Percentiles rank a stretch among this genome's conserved stretches.
phyloP scores from a whole-genome alignment of 2,888 invertebrate genomes.

The Lochmaea crataegi region DNA sequence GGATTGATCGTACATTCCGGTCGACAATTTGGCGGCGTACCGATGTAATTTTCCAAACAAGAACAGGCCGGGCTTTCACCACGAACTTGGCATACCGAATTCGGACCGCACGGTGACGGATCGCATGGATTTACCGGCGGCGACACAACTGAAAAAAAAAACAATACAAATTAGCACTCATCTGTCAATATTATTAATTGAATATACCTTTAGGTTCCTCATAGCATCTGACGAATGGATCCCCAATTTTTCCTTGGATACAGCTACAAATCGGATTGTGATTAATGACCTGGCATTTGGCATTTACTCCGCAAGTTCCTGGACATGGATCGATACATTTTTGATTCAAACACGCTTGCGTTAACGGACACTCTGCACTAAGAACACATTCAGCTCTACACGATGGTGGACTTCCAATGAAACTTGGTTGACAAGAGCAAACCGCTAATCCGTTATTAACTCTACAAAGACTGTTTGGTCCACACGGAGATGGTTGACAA shows the following conservation, averaged over 20 bases:
- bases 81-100: slow-evolving; percentile 64
- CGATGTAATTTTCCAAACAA: slow-evolving; percentile 72
- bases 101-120: slow-evolving; percentile 77
- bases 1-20: slow-evolving; percentile 79
- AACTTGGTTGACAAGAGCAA: slow-evolving; percentile 78
- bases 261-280: slow-evolving; percentile 86
- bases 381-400: slow-evolving; percentile 84
- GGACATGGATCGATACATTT: slow-evolving; percentile 86
- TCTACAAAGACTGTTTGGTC: slow-evolving; percentile 76
- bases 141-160: slow-evolving; percentile 50
- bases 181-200: too few relatives aligned
- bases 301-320: slow-evolving; percentile 80
- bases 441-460: slow-evolving; percentile 69
- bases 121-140: slow-evolving; percentile 71
- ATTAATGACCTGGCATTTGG: slow-evolving; percentile 82
- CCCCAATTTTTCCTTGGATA: slow-evolving; percentile 75
- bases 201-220: slow-evolving; percentile 61
- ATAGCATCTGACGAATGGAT: slow-evolving; percentile 80
- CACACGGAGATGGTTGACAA: slow-evolving; percentile 79
- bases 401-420: slow-evolving; percentile 79
- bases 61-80: slow-evolving; percentile 69
- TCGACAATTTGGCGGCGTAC: slow-evolving; percentile 74
- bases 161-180: neutral
- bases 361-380: slow-evolving; percentile 82
- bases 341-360: slow-evolving; percentile 83